Evolutionary conservation across 1,140 invertebrate species (phyloP), one percentile per base, ranked within the genome.

Genomic region (Acromyrmex charruanus): DNA sequence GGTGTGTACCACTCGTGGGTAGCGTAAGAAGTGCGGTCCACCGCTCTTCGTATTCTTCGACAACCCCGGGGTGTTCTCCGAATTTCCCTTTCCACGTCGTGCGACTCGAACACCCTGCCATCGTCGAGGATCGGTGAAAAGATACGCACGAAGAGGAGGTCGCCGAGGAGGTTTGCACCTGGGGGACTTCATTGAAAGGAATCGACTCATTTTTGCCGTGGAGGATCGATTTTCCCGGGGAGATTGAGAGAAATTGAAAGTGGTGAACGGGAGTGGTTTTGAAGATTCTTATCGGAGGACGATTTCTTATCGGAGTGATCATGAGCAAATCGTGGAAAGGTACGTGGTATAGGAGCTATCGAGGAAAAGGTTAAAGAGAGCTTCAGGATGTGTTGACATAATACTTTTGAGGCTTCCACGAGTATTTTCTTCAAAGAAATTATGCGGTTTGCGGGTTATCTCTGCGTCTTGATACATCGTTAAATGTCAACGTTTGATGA

Each of bases 241-340:
- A 39, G 39, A 66, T 72, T 69, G 31, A 58, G 61, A 10, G 14
- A 16, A 55, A n/a, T 49, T 28, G 10, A 16, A 77, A 75, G 68
- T 80, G 61, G 51, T 66, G 59, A 61, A 53, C 44, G 77, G 21
- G 49, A 44, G 66, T 82, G 68, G 12, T 72, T 44, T 44, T 12
- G 44, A 77, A 49, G 66, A 71, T 39, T 81, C 14, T 71, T 58
- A 18, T 12, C 28, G 28, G 28, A 28, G 25, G 25, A 28, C 28
- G 28, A 28, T 28, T 35, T 81, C 14, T 44, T 58, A 18, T 12
- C 21, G 35, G 4, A 44, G 28, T 14, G 28, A 90, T 69, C 44
- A 94, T 94, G 93, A 89, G 92, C 72, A 94, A 94, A 89, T 80
- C 88, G 74, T 93, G 91, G 92, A 91, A 93, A 93, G 93, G 93